phyloP scores from a whole-genome alignment of 2,888 invertebrate genomes.

The Orgyia antiqua region DNA sequence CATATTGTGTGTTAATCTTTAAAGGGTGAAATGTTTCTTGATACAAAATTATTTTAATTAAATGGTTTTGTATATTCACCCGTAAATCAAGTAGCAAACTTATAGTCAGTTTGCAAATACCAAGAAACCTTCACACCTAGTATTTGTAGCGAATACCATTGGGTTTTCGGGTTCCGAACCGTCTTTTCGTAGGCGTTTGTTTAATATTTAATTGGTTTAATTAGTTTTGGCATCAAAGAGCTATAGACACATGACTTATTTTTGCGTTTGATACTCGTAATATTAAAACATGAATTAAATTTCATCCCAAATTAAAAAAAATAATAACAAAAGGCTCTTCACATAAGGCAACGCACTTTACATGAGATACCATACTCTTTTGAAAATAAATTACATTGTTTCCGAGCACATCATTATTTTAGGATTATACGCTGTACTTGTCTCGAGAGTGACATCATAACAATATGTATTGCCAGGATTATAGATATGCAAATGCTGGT shows the following conservation, averaged over 20 bases:
- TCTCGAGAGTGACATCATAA: conserved; percentile 14
- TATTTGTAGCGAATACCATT: too few relatives aligned
- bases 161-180: too few relatives aligned
- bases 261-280: too few relatives aligned
- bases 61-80: too few relatives aligned
- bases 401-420: conserved; percentile 28
- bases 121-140: too few relatives aligned
- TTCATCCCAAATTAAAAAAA: neutral
- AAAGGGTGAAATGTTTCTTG: conserved; percentile 1
- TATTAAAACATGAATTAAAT: neutral
- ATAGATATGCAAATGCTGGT: neutral
- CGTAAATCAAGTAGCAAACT: too few relatives aligned
- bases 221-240: too few relatives aligned
- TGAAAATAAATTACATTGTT: conserved; percentile 20
- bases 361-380: neutral
- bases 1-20: conserved; percentile 7
- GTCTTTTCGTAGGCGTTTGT: too few relatives aligned
- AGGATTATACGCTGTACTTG: conserved; percentile 23
- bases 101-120: too few relatives aligned
- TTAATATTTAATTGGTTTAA: too few relatives aligned
- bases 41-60: neutral
- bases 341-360: neutral
- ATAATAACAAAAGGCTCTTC: neutral
- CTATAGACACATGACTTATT: too few relatives aligned
- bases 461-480: conserved; percentile 12